Base-by-base conservation (phyloP, 1,140 invertebrate species). In the Brachionus rubens region DNA sequence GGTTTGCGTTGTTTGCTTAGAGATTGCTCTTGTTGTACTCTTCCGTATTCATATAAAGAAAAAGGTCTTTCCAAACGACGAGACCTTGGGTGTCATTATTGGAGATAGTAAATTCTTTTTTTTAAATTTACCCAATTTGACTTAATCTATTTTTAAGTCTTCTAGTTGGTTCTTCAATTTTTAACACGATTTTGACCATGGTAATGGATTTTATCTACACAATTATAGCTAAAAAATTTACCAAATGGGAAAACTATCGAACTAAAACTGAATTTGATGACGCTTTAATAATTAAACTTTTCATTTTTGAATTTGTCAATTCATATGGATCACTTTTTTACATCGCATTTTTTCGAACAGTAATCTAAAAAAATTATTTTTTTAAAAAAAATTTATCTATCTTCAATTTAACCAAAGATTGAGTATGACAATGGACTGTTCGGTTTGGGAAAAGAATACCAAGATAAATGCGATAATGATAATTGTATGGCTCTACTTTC, bases 291-390 rank as follows among this genome's bases (percentile, higher is more conserved):
- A 86, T 98, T 10, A 98, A 98, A 87, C 96, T 98, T 79, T 99
- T 98, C 83, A 83, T 98, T 9, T 88, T 99, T 48, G 94, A 98
- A 86, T 99, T 98, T 86, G 92, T 99, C 36, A 99, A 99, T 84
- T 97, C 96, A 83, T 98, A 98, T 84, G 92, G 94, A 21, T 96
- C 94, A 0, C 95, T 98, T 82, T 96, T 98, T 87, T 99, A 99
- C 81, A 95, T 99, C 80, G 96, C 94, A 0, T 98, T 98, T 86
- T 91, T 98, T 79, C 80, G 84, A 81, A 81, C 82, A 28, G 78
- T 79, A 79, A 68, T 65, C 14, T 40, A 67, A 46, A 36, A n/a
- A 21, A 56, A 3, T 3, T 21, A 26, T 76, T 78, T 30, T 16
- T 36, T 56, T 68, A 7, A 52, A 40, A 40, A 40, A 40, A n/a